Evolutionary conservation across 1,140 invertebrate genomes (phyloP).

Genomic region (Saccostrea glomerata): DNA sequence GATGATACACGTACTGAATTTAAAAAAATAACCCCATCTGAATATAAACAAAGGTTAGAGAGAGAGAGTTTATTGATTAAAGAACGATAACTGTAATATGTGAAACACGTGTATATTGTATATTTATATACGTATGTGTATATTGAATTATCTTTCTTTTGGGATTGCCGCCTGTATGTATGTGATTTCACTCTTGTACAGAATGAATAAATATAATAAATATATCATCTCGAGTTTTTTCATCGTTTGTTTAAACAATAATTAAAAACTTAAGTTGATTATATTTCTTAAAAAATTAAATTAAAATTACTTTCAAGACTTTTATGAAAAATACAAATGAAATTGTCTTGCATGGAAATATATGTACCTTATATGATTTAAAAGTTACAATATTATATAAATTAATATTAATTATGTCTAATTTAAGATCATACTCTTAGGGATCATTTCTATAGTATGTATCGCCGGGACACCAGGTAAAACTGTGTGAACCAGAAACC

Average conservation of each 20-base stretch:
- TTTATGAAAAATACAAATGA: neutral
- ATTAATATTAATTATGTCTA: neutral
- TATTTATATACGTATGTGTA: neutral
- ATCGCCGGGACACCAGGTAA: constrained; percentile 63
- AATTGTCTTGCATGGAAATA: neutral
- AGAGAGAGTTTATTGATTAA: too few species aligned
- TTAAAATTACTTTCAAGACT: neutral
- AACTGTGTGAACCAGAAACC: constrained; percentile 60
- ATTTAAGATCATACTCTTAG: constrained; percentile 63
- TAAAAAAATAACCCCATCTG: too few species aligned
- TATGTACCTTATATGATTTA: neutral
- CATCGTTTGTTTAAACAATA: neutral
- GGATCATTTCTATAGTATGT: constrained; percentile 65
- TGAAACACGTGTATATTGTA: too few species aligned
- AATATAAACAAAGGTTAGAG: too few species aligned
- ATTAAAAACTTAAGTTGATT: neutral
- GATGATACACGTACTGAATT: too few species aligned
- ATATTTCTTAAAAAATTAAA: neutral
- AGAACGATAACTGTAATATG: too few species aligned
- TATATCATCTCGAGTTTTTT: neutral
- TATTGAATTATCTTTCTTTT: constrained; percentile 18
- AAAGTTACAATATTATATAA: neutral
- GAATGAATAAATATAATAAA: neutral
- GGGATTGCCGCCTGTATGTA: neutral
- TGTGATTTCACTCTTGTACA: neutral